phyloP scores from a whole-genome alignment of 1,140 invertebrate species.

The Choristoneura fumiferana region DNA sequence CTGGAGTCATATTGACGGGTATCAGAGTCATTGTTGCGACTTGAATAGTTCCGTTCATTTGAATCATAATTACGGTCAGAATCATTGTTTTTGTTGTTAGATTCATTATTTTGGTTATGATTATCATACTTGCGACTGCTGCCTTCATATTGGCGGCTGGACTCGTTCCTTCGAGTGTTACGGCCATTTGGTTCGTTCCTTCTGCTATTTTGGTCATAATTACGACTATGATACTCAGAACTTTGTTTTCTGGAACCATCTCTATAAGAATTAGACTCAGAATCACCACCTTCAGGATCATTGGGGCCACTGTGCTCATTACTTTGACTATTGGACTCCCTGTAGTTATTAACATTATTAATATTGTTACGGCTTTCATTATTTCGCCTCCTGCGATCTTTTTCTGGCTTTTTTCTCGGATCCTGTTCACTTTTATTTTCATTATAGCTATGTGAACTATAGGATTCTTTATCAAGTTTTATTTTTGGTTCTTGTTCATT shows the following conservation, averaged over 20 bases:
- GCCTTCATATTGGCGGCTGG: conserved; percentile 7
- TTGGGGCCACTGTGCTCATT: conserved; percentile 16
- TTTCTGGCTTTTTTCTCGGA: conserved; percentile 32
- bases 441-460: conserved; percentile 28
- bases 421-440: conserved; percentile 37
- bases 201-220: conserved; percentile 28
- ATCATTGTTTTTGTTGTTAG: conserved; percentile 32
- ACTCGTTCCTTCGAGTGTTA: neutral
- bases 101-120: conserved; percentile 18
- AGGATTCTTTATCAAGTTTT: conserved; percentile 25
- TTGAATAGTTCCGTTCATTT: conserved; percentile 33
- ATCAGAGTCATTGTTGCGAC: conserved; percentile 4
- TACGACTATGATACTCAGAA: conserved; percentile 23
- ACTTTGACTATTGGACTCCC: conserved; percentile 26
- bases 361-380: conserved; percentile 21
- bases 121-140: conserved; percentile 34
- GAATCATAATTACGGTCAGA: conserved; percentile 23
- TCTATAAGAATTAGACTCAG: conserved; percentile 4
- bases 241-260: conserved; percentile 17
- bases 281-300: conserved; percentile 4
- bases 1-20: conserved; percentile 2
- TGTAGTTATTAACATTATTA: conserved; percentile 19
- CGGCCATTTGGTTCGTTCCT: conserved; percentile 30
- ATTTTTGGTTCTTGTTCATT: conserved; percentile 22
- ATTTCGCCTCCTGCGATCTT: conserved; percentile 26